Base-by-base conservation (phyloP, 2,888 invertebrate species). In the Reticulitermes lucifugus region DNA sequence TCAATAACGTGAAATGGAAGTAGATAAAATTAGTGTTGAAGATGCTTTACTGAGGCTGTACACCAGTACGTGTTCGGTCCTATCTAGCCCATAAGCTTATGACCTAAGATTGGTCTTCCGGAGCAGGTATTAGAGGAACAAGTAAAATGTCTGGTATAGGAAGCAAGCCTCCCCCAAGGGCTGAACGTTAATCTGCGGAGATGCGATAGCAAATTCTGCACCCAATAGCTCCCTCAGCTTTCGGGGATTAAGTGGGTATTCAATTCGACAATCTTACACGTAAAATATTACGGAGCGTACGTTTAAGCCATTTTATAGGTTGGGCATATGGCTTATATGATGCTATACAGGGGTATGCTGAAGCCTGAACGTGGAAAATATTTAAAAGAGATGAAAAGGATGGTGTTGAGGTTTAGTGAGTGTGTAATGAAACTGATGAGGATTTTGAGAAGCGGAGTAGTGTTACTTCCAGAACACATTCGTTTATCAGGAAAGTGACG, bases 201-300 rank as follows among this genome's bases (percentile, higher is more conserved):
- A 65, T 81, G 41, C 81, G 81, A 70, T 81, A 81, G 65, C 81
- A 65, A 65, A 81, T 81, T 80, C 80, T 59, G 80, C 80, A 81
- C 81, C 81, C 81, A 43, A 65, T 81, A 65, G 43, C 81, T 70
- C 81, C 43, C 70, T 41, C n/a, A 21, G 35, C 14, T 65, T 41
- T 22, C 2, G 41, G 65, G 81, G 81, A 70, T 81, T 81, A 81
- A 43, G n/a, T 41, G 0, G 70, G 46, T 81, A 81, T 81, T 81
- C 81, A 81, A 81, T 81, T 81, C 81, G 70, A 77, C 75, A 75
- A 46, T 77, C 77, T 77, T 77, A 77, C 43, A 77, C 21, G 77
- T 77, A 77, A 77, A 77, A 77, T 77, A 77, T 77, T 77, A 77
- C 77, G 5, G n/a, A n/a, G 21, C 22, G 77, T 46, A 46, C n/a